Conservation (phyloP, 2,888 invertebrate genomes). For the Ectemnius continuus region DNA sequence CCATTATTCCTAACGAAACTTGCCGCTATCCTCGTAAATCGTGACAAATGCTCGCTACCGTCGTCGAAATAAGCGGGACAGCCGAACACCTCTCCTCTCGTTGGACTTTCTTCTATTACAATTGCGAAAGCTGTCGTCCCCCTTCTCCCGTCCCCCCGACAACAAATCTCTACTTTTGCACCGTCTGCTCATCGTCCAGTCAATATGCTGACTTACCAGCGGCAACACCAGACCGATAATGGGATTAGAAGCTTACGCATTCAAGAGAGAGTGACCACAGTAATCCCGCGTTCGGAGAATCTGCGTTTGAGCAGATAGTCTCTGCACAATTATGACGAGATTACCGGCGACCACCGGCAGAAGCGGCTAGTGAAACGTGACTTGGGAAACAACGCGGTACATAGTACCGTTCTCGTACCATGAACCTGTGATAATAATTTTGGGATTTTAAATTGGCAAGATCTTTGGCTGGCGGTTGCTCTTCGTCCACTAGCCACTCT, state of each 20-base stretch:
- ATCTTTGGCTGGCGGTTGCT: neutral
- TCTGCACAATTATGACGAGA: neutral
- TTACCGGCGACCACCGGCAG: neutral
- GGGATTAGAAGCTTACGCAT: constrained; percentile 24
- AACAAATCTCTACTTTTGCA: neutral
- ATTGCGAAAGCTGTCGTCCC: too few species aligned
- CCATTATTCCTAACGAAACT: constrained; percentile 16
- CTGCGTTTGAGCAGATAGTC: neutral
- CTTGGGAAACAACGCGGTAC: neutral
- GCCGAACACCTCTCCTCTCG: constrained; percentile 4
- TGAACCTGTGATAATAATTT: neutral
- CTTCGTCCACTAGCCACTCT: neutral
- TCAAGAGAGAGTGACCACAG: neutral
- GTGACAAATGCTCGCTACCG: constrained; percentile 33
- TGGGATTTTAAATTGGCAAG: neutral
- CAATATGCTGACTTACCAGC: too few species aligned
- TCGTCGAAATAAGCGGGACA: too few species aligned
- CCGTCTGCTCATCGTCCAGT: neutral
- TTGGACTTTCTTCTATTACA: constrained; percentile 13
- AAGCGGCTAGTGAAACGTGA: neutral
- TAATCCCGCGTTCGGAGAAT: constrained; percentile 12
- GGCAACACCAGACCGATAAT: constrained; percentile 9
- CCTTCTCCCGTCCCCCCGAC: too few species aligned
- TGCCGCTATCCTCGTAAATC: constrained; percentile 22
- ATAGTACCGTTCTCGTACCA: neutral